Conservation (phyloP, 1,140 invertebrate genomes). For the Wiebesia pumilae region DNA sequence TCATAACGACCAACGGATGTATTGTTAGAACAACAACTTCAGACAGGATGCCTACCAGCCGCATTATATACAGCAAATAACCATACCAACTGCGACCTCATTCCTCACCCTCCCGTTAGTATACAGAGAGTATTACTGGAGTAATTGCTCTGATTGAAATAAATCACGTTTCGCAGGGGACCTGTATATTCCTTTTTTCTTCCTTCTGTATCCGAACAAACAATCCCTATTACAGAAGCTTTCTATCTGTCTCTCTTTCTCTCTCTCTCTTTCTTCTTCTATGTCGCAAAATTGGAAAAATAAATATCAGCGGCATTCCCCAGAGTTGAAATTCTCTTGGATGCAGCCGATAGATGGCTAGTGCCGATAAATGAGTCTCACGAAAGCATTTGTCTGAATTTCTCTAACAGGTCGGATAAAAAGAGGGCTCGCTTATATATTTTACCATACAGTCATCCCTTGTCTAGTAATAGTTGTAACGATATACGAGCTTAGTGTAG, state of each 20-base stretch:
- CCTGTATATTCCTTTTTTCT: slow-evolving; percentile 2
- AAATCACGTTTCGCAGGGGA: slow-evolving; percentile 49
- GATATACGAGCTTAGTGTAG: slow-evolving; percentile 7
- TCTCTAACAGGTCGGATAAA: slow-evolving; percentile 26
- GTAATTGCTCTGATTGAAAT: slow-evolving; percentile 54
- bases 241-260: background rate
- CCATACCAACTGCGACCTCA: background rate
- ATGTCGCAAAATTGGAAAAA: slow-evolving; percentile 44
- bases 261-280: background rate
- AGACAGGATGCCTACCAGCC: background rate
- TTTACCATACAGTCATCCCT: slow-evolving; percentile 42
- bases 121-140: slow-evolving; percentile 27
- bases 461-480: slow-evolving; percentile 49
- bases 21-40: background rate
- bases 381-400: slow-evolving; percentile 43
- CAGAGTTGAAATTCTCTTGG: slow-evolving; percentile 33
- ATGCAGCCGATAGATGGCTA: slow-evolving; percentile 43
- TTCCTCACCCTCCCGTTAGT: slow-evolving; percentile 14
- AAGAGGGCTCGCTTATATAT: slow-evolving; percentile 31
- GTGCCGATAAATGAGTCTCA: slow-evolving; percentile 38
- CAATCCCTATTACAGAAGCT: slow-evolving; percentile 14
- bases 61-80: background rate
- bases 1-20: background rate
- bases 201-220: slow-evolving; percentile 17
- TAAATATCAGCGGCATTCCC: slow-evolving; percentile 40